A percentile compares a stretch with the other conserved stretches of the same genome.
Conservation (phyloP, 2,888 invertebrate genomes). For the Amaurobius ferox region DNA sequence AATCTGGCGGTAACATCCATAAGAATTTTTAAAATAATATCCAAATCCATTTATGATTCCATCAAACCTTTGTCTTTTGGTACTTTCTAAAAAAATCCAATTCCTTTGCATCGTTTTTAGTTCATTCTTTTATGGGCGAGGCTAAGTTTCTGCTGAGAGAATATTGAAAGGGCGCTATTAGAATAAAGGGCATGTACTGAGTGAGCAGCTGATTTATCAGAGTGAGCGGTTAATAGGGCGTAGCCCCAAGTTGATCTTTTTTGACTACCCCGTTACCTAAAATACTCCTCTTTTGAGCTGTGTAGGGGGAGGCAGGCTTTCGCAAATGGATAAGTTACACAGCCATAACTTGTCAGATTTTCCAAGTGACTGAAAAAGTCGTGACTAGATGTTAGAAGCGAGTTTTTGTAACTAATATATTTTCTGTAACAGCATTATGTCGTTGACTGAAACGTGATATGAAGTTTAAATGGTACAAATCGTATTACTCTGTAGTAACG, state of each 20-base stretch:
- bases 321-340: not conserved
- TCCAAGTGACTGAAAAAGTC: slow-evolving; percentile 2
- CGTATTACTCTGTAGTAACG: not conserved
- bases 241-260: not conserved
- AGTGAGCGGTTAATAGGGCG: slow-evolving; percentile 1
- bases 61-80: not conserved
- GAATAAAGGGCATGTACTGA: not conserved
- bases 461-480: not conserved
- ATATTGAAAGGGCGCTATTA: slow-evolving; percentile 3
- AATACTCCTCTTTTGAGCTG: not conserved
- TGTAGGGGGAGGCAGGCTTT: not conserved
- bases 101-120: not conserved
- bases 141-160: not conserved
- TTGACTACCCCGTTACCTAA: not conserved
- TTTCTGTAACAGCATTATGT: not conserved
- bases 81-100: not conserved
- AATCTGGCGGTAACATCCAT: no score
- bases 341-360: not conserved
- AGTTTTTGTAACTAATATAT: slow-evolving; percentile 1
- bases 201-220: slow-evolving; percentile 1
- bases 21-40: no score
- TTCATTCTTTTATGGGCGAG: not conserved
- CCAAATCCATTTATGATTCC: no score
- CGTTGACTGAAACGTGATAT: not conserved
- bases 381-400: not conserved